Evolutionary conservation across 2,797 vertebrate species (phyloP), one percentile per base, ranked within the genome.

Genomic region (Pangasius larnaudii): DNA sequence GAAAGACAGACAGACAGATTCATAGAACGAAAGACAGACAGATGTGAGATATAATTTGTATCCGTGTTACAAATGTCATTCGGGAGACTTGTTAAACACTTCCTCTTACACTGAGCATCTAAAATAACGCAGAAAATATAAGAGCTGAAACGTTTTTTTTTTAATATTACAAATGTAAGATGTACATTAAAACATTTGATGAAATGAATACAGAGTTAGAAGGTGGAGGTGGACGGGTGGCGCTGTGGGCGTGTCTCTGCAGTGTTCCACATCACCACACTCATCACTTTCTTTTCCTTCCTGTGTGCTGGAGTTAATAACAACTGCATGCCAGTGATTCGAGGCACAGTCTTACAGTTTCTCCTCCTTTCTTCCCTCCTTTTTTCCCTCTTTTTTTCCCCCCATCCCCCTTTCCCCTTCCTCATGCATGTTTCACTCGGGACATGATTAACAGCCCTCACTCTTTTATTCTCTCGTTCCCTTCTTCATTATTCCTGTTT

Each of bases 391-490:
- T 0, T 51, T n/a, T 51, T n/a, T 14, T 16, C 3, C 13, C 27
- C 0, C 9, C 22, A 0, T 6, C 27, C 46, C n/a, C 10, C 24
- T 18, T 46, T 0, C 63, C 83, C 65, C 85, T 87, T 92, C 58
- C 51, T 75, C 80, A 78, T 74, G 33, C 30, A 78, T 56, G 53
- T 87, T 85, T 85, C 49, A 81, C 63, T 75, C 30, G n/a, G 24
- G 33, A 53, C 85, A 67, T 95, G 91, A 95, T 94, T 95, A 94
- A 85, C 90, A 92, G 88, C 87, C 58, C 53, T 30, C 33, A 89
- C 85, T 93, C 90, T 92, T 93, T 95, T 87, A 93, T 92, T 94
- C 88, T 87, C 85, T 86, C 90, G 91, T 94, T 94, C 89, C 87
- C 83, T 91, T 91, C 85, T 91, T 90, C 88, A 92, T 91, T 91